Conservation (phyloP, 2,797 vertebrate species). For the Falco cherrug region DNA sequence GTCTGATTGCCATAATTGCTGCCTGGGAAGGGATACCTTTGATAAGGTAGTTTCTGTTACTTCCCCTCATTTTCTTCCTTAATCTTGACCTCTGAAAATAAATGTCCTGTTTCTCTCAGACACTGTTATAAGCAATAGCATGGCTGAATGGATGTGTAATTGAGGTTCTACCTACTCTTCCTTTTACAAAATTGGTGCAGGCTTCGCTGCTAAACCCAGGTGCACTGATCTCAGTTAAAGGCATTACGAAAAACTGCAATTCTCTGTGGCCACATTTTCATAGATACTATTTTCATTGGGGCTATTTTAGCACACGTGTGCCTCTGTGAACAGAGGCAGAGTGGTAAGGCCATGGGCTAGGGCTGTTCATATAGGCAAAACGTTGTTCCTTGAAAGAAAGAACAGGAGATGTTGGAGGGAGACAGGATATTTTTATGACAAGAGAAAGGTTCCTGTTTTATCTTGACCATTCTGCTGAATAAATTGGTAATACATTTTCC, state of each 20-base stretch:
- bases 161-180: neutral
- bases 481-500: neutral
- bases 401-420: neutral
- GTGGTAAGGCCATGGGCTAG: neutral
- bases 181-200: neutral
- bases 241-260: neutral
- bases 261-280: neutral
- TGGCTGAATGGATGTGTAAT: neutral
- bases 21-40: neutral
- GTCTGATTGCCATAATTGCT: neutral
- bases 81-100: neutral
- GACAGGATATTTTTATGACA: neutral
- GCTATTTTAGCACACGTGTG: neutral
- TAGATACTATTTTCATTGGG: neutral
- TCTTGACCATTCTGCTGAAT: neutral
- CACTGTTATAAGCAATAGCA: neutral
- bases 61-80: neutral
- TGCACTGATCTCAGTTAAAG: neutral
- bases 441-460: neutral
- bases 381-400: neutral
- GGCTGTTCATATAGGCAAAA: neutral
- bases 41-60: neutral
- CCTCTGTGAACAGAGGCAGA: neutral
- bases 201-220: neutral
- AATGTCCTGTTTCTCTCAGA: neutral